Conservation (phyloP, 2,888 invertebrate species). For the Pristionchus arcanus region DNA sequence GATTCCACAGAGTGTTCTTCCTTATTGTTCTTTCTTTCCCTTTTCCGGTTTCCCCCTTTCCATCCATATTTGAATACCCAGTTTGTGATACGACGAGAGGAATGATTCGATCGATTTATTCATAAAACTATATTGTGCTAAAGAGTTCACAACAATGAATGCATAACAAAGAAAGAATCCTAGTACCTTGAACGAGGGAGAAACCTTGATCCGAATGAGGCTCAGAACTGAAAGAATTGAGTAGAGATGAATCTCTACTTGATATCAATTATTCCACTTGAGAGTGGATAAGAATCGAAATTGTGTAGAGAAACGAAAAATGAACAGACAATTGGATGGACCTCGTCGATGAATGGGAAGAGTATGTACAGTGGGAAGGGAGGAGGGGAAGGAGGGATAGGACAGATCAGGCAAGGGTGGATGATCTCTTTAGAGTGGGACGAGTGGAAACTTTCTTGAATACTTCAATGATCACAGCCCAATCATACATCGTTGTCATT, state of each 20-base stretch:
- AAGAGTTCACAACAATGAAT: constrained; percentile 41
- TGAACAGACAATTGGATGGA: not conserved
- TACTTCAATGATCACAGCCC: constrained; percentile 70
- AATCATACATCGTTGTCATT: constrained; percentile 74
- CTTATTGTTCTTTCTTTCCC: not conserved
- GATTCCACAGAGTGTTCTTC: not conserved
- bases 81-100: constrained; percentile 34
- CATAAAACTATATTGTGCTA: not conserved
- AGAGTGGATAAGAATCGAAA: constrained; percentile 44
- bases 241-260: not conserved
- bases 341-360: not conserved
- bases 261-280: constrained; percentile 36
- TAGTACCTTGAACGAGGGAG: not conserved
- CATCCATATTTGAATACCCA: constrained; percentile 5
- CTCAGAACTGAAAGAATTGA: constrained; percentile 31
- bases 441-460: constrained; percentile 33
- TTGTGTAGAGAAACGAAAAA: not conserved
- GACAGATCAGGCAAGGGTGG: not conserved
- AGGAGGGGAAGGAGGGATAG: not conserved
- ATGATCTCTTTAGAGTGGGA: constrained; percentile 23
- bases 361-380: not conserved
- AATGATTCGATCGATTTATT: constrained; percentile 30
- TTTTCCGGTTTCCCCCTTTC: not conserved
- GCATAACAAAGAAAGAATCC: not conserved
- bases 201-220: constrained; percentile 19